Conservation (phyloP, 2,113 vertebrate genomes). For the Nymphicus hollandicus region DNA sequence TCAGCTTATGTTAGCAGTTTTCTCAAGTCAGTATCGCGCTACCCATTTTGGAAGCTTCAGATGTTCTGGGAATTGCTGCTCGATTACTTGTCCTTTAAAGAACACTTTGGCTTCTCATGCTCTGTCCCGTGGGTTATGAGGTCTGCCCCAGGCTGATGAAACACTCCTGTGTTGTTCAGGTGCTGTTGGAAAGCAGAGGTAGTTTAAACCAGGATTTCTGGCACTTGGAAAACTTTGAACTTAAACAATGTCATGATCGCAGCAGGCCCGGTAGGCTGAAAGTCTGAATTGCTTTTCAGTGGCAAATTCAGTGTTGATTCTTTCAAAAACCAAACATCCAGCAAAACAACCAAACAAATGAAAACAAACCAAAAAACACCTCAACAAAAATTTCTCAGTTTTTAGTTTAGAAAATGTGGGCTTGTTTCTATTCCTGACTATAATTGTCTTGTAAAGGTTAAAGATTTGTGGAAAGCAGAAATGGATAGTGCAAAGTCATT, state of each 20-base stretch:
- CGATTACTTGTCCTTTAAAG: rapidly evolving
- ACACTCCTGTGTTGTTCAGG: not conserved
- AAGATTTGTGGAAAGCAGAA: not conserved
- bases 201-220: not conserved
- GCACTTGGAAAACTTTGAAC: not conserved
- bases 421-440: not conserved
- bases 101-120: not conserved
- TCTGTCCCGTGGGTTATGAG: not conserved
- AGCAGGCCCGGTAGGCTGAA: not conserved
- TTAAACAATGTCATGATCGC: not conserved
- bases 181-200: not conserved
- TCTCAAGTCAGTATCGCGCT: rapidly evolving
- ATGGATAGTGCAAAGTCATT: not conserved
- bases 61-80: not conserved
- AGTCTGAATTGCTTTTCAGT: not conserved
- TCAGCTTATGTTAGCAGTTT: not conserved
- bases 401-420: not conserved
- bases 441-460: not conserved
- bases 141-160: not conserved
- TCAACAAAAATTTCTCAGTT: not conserved
- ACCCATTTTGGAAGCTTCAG: not conserved
- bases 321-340: not conserved
- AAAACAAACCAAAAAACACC: rapidly evolving
- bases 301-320: not conserved
- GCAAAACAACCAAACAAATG: not conserved